Percentiles rank a stretch among this genome's conserved stretches.
phyloP scores from a whole-genome alignment of 2,797 vertebrate species.

The Neosalanx taihuensis region DNA sequence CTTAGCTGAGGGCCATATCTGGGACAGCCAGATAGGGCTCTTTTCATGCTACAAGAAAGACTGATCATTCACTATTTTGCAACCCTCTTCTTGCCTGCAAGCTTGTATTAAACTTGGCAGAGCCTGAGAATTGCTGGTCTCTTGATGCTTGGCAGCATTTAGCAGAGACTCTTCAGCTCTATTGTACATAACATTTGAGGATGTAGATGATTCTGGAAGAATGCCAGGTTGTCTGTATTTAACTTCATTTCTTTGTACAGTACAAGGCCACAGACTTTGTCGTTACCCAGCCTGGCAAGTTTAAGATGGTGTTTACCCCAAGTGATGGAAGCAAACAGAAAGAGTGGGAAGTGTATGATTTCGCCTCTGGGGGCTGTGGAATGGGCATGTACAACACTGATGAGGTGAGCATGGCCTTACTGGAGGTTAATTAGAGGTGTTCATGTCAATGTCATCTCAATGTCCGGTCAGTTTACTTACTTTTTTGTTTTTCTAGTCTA shows the following conservation, averaged over 20 bases:
- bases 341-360: slow-evolving; percentile 86
- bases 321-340: slow-evolving; percentile 72
- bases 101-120: too few relatives aligned
- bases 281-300: slow-evolving; percentile 73
- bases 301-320: slow-evolving; percentile 80
- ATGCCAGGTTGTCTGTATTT: not conserved
- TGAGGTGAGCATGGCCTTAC: slow-evolving; percentile 65
- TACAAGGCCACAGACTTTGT: slow-evolving; percentile 88
- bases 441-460: not conserved
- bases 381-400: slow-evolving; percentile 93
- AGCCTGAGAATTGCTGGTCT: too few relatives aligned
- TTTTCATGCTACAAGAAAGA: too few relatives aligned
- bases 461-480: not conserved
- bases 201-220: not conserved
- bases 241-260: slow-evolving; percentile 49
- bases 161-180: too few relatives aligned
- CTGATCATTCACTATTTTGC: too few relatives aligned
- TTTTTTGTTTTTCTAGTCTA: slow-evolving; percentile 70
- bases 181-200: not conserved
- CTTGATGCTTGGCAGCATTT: too few relatives aligned
- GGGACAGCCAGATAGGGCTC: too few relatives aligned
- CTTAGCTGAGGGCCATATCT: too few relatives aligned
- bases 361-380: slow-evolving; percentile 79
- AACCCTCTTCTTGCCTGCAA: too few relatives aligned
- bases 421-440: not conserved